These are phyloP conservation scores for Trypoxylon attenuatum DNA, from an alignment of 2,888 invertebrate genomes.

Conservation along the genomic window DNA sequence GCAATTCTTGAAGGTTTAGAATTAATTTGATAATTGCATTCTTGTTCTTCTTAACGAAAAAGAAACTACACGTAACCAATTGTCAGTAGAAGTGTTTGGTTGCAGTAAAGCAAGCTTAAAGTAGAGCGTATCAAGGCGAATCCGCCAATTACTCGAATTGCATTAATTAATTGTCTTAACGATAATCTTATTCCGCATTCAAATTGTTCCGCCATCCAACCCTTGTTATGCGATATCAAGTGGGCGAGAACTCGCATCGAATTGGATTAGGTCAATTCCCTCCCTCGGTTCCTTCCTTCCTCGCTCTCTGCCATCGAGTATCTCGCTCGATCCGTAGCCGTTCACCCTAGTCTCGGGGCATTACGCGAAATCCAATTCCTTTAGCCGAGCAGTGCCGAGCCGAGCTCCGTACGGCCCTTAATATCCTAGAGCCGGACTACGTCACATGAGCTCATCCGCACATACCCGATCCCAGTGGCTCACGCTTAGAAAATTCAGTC, in stretches of 20 bases:
- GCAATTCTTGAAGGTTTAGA: too few species aligned
- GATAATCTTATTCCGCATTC: constrained; percentile 58
- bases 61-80: not conserved
- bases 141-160: constrained; percentile 45
- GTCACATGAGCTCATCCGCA: constrained; percentile 33
- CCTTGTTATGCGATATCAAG: constrained; percentile 59
- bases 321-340: constrained; percentile 33
- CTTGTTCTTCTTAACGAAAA: not conserved
- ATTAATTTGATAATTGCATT: too few species aligned
- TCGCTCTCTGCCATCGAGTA: constrained; percentile 10
- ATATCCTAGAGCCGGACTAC: constrained; percentile 42
- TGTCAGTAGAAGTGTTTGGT: not conserved
- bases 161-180: constrained; percentile 56
- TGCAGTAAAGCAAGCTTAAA: constrained; percentile 7
- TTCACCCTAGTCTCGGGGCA: constrained; percentile 33
- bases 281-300: constrained; percentile 35
- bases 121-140: constrained; percentile 17
- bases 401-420: constrained; percentile 22
- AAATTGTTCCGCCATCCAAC: constrained; percentile 55
- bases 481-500: constrained; percentile 20
- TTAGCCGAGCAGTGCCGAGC: constrained; percentile 44
- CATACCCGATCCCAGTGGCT: constrained; percentile 22
- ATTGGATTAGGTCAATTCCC: constrained; percentile 59
- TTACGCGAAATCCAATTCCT: constrained; percentile 60
- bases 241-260: constrained; percentile 59